These are phyloP conservation scores for Salarias fasciatus DNA, from an alignment of 2,797 vertebrate genomes.

Conservation along the genomic window DNA sequence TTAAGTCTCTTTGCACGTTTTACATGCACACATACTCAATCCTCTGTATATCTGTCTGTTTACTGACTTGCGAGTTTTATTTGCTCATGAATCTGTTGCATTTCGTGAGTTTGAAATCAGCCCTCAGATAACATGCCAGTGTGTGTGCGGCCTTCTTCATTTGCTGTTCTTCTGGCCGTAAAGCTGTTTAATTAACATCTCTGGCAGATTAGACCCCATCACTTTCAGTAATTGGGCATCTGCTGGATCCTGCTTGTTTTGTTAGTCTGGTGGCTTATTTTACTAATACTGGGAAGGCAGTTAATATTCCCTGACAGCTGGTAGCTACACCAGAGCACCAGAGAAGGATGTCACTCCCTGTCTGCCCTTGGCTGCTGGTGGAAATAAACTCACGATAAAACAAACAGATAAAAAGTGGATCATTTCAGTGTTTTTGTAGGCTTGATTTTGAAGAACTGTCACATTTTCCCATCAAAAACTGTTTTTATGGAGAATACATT, in stretches of 20 bases:
- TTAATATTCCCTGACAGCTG: slow-evolving; percentile 57
- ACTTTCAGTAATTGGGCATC: slow-evolving; percentile 53
- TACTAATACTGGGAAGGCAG: slow-evolving; percentile 57
- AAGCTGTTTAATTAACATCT: slow-evolving; percentile 55
- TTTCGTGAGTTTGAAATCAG: slow-evolving; percentile 11
- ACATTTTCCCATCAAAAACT: not conserved
- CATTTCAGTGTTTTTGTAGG: too few species aligned
- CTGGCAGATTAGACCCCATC: slow-evolving; percentile 57
- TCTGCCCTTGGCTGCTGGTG: slow-evolving; percentile 28
- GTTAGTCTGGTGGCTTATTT: slow-evolving; percentile 53
- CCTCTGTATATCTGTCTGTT: not conserved
- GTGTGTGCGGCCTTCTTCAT: slow-evolving; percentile 27
- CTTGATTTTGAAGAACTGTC: too few species aligned
- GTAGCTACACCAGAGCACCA: slow-evolving; percentile 38
- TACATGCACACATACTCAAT: not conserved
- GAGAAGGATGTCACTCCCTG: slow-evolving; percentile 19
- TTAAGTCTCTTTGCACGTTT: slow-evolving; percentile 3
- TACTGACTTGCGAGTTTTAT: slow-evolving; percentile 13
- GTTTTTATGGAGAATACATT: not conserved
- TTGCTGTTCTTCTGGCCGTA: slow-evolving; percentile 46
- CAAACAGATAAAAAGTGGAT: slow-evolving; percentile 13
- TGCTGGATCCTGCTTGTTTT: slow-evolving; percentile 54
- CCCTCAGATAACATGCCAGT: slow-evolving; percentile 32
- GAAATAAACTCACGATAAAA: slow-evolving; percentile 16
- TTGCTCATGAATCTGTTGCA: slow-evolving; percentile 10